Conservation (phyloP, 2,888 invertebrate genomes). For the Tigriopus californicus region DNA sequence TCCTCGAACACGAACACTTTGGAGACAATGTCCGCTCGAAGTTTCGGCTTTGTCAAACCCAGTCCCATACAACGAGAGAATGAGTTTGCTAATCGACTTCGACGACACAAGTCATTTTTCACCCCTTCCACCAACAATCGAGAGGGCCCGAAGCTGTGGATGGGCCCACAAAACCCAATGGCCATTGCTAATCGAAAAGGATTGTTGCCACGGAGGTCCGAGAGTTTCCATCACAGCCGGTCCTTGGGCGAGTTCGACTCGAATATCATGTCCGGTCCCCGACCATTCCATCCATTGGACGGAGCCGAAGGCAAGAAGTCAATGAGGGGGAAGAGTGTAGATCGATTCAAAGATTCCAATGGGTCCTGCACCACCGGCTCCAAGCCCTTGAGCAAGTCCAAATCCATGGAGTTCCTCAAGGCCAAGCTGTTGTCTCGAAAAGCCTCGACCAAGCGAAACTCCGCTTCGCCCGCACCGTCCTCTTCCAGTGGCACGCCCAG, state of each 20-base stretch:
- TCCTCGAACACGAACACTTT: slow-evolving; percentile 1
- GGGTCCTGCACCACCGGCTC: not conserved
- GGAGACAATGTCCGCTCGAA: slow-evolving; percentile 12
- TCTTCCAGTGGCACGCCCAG: not conserved
- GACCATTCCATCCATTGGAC: not conserved
- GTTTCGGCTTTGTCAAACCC: slow-evolving; percentile 6
- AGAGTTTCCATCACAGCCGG: slow-evolving; percentile 3
- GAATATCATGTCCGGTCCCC: not conserved
- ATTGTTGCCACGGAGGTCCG: not conserved
- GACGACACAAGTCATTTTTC: slow-evolving; percentile 13
- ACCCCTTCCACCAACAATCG: not conserved
- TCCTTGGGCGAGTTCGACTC: not conserved
- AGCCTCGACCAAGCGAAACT: not conserved
- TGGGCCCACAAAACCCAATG: too few relatives aligned
- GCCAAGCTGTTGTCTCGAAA: slow-evolving; percentile 9
- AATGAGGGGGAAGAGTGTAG: too few relatives aligned
- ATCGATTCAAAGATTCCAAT: not conserved
- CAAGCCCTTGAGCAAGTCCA: slow-evolving; percentile 5
- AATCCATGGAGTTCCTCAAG: slow-evolving; percentile 15
- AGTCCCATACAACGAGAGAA: not conserved
- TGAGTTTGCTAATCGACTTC: not conserved
- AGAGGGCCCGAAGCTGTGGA: too few relatives aligned
- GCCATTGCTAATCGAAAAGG: too few relatives aligned
- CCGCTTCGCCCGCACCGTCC: not conserved
- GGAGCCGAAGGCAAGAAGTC: too few relatives aligned